Conservation (phyloP, 2,797 vertebrate species). For the Tangara arthus region DNA sequence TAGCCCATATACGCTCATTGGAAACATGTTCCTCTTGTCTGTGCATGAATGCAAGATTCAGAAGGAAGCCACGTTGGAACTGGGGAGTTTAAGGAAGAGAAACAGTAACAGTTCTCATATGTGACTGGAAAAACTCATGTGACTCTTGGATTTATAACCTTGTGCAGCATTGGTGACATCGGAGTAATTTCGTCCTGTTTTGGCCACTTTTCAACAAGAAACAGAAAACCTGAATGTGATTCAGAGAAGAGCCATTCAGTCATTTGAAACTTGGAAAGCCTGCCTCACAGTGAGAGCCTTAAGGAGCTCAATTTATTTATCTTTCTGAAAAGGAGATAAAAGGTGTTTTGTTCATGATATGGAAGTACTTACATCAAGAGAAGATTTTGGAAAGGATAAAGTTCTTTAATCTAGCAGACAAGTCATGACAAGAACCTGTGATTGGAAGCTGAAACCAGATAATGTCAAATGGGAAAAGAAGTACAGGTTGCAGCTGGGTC, state of each 20-base stretch:
- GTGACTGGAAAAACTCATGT: neutral
- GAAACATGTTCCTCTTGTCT: neutral
- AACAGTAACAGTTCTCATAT: neutral
- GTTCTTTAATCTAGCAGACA: conserved; percentile 33
- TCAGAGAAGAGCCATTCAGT: conserved; percentile 21
- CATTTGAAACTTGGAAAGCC: conserved; percentile 12
- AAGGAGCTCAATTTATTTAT: conserved; percentile 53
- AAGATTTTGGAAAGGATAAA: conserved; percentile 46
- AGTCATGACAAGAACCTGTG: conserved; percentile 15
- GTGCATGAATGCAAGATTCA: neutral
- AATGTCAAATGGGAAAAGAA: conserved; percentile 37
- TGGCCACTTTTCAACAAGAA: conserved; percentile 7
- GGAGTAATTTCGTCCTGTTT: neutral
- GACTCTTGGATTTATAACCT: neutral
- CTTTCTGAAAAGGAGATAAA: conserved; percentile 51
- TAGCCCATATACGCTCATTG: neutral
- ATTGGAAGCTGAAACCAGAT: conserved; percentile 28
- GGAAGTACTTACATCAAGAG: conserved; percentile 38
- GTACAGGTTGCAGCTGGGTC: neutral
- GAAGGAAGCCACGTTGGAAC: neutral
- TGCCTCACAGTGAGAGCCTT: conserved; percentile 33
- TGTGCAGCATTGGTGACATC: neutral
- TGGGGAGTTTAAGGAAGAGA: neutral
- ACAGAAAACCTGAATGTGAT: neutral
- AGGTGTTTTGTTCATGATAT: conserved; percentile 42